These are phyloP conservation scores for Pseudomugil gertrudae DNA, from an alignment of 2,797 vertebrate species.

Conservation along the genomic window DNA sequence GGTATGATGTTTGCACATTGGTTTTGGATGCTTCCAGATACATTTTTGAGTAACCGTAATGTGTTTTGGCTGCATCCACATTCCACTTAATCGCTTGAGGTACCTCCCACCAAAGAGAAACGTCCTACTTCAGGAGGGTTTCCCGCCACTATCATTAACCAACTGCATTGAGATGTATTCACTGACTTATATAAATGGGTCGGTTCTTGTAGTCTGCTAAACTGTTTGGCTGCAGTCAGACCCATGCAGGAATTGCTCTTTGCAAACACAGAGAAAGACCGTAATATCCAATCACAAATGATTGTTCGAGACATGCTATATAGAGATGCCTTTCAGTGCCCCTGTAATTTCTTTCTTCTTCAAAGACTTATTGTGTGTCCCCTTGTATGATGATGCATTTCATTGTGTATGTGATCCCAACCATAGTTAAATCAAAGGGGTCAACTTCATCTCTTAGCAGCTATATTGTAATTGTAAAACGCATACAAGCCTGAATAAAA, in stretches of 20 bases:
- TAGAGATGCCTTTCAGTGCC: background rate
- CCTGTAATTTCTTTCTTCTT: background rate
- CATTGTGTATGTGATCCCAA: constrained; percentile 13
- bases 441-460: constrained; percentile 32
- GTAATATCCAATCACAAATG: background rate
- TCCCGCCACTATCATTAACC: constrained; percentile 3
- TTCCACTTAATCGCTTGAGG: background rate
- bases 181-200: background rate
- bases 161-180: background rate
- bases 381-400: constrained; percentile 16
- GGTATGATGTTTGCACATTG: background rate
- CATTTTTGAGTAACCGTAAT: background rate
- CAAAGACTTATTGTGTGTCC: background rate
- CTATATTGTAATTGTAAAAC: constrained; percentile 46
- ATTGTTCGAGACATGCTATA: background rate
- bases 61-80: constrained; percentile 2
- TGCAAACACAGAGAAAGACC: background rate
- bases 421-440: constrained; percentile 28
- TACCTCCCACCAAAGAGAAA: background rate
- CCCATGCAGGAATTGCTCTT: background rate
- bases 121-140: background rate
- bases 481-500: constrained; percentile 45
- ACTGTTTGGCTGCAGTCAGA: background rate
- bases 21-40: background rate
- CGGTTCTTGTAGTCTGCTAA: background rate